Evolutionary conservation across 2,797 vertebrate species (phyloP), one percentile per base, ranked within the genome.

Genomic region (Cirrhinus mrigala): DNA sequence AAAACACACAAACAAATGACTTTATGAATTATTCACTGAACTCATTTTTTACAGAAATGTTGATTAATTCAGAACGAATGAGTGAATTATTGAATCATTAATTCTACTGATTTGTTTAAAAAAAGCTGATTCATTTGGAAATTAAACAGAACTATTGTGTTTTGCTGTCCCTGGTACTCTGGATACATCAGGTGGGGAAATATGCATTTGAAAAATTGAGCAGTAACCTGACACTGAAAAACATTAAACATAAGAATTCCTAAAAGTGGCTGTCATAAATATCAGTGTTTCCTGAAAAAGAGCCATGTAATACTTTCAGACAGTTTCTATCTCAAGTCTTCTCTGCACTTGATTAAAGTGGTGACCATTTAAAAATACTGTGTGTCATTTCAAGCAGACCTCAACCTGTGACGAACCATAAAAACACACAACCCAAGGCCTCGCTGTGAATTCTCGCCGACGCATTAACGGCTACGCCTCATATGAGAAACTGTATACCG

Each of bases 381-480:
- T 91, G 89, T 89, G 95, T 95, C 93, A 93, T 95, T 91, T 92
- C 84, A 88, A 91, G 87, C 93, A 91, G 93, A 94, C 92, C 91
- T 90, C 91, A 94, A 94, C 89, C 92, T 93, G 92, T 93, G 94
- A 95, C 90, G 93, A 94, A 92, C 93, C 91, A 95, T 95, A 95
- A 95, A 93, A 94, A 87, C 75, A 94, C 94, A 94, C 94, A 93
- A 93, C 90, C 93, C 95, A 96, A 95, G 95, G 95, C 92, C 94
- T 93, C 87, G 80, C 88, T 88, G 87, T 86, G 60, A 85, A 82
- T 87, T 68, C 68, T 88, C 8, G 5, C 70, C 20, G 81, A 86
- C 79, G 90, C 91, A 85, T 92, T 92, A 93, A 90, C 89, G 80
- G 87, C 85, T 81, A 56, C 90, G 85, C 73, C 56, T 89, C 89